phyloP scores from a whole-genome alignment of 2,888 invertebrate species.

The Micropterix aruncella region DNA sequence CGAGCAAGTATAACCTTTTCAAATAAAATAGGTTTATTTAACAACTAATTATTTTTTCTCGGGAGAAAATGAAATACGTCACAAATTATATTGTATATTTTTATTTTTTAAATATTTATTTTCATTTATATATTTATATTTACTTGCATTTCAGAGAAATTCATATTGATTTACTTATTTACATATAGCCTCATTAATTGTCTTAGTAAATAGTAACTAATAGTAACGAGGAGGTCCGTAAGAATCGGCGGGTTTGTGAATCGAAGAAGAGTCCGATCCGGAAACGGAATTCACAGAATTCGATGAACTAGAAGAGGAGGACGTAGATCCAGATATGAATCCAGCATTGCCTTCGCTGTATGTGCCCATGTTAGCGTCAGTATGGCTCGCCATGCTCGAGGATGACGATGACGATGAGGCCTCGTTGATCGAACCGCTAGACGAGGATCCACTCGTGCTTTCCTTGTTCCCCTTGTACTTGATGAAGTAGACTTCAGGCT shows the following conservation, averaged over 20 bases:
- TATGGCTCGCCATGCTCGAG: background rate
- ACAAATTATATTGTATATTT: no score
- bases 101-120: no score
- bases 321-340: background rate
- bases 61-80: no score
- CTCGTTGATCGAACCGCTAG: background rate
- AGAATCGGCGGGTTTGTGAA: background rate
- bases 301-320: background rate
- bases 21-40: no score
- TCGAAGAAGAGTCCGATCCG: background rate
- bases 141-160: no score
- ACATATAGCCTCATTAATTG: no score
- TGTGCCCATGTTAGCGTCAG: background rate
- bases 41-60: no score
- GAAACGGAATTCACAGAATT: background rate
- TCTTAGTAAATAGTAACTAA: no score
- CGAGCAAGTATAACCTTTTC: no score
- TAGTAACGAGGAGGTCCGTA: background rate
- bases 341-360: background rate
- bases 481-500: slow-evolving; percentile 20
- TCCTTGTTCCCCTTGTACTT: slow-evolving; percentile 13
- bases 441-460: background rate
- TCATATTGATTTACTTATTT: no score
- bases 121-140: no score
- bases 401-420: background rate